A percentile compares a stretch with the other conserved stretches of the same genome.
phyloP scores from a whole-genome alignment of 2,888 invertebrate genomes.

The Sesamia inferens region DNA sequence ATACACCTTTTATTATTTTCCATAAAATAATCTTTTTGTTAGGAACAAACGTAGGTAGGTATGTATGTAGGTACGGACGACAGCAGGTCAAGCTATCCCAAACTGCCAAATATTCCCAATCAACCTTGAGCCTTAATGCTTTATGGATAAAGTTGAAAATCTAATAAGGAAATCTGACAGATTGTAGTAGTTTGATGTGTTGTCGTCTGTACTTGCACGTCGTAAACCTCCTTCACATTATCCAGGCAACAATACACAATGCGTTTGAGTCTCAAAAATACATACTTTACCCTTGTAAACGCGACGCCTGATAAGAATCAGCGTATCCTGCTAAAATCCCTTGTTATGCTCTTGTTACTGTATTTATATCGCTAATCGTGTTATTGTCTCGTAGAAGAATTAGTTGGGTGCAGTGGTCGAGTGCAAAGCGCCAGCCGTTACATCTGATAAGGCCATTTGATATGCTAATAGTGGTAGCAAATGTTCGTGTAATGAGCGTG shows the following conservation, averaged over 20 bases:
- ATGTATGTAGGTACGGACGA: too few relatives aligned
- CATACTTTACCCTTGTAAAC: conserved; percentile 58
- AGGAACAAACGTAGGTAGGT: too few relatives aligned
- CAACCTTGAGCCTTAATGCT: too few relatives aligned
- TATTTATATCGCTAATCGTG: conserved; percentile 82
- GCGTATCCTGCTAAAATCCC: conserved; percentile 62
- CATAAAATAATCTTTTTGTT: background rate
- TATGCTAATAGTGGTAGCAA: conserved; percentile 86
- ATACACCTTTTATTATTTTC: too few relatives aligned
- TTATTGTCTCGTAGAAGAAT: conserved; percentile 80
- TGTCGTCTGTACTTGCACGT: too few relatives aligned
- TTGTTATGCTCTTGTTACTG: conserved; percentile 77
- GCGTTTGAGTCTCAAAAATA: conserved; percentile 42
- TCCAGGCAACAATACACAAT: background rate
- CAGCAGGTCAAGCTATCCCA: too few relatives aligned
- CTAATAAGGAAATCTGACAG: too few relatives aligned
- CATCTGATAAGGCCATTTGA: conserved; percentile 87
- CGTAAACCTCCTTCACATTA: background rate
- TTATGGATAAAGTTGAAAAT: too few relatives aligned
- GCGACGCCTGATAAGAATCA: conserved; percentile 68
- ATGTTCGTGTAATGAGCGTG: conserved; percentile 85
- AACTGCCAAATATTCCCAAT: too few relatives aligned
- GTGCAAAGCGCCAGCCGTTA: conserved; percentile 76
- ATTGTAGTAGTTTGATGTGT: too few relatives aligned
- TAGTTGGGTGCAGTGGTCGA: conserved; percentile 67